These are phyloP conservation scores for Drosophila busckii DNA, from an alignment of 1,140 invertebrate genomes.

Conservation along the genomic window DNA sequence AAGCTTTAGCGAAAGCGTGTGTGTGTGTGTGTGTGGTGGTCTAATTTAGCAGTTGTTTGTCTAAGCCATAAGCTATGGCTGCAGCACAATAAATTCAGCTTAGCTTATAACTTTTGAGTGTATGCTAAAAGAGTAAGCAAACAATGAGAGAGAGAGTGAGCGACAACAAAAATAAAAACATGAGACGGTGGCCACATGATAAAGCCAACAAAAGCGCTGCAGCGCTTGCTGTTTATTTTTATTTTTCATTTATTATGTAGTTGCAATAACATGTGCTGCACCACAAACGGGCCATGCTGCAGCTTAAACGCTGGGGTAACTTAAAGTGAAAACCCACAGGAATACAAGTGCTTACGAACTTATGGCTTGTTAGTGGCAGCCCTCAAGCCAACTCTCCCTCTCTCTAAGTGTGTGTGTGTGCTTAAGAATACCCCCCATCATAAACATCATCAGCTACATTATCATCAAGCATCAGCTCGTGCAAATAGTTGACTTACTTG, in stretches of 20 bases:
- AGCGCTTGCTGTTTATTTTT: background rate
- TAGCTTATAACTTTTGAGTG: slow-evolving; percentile 18
- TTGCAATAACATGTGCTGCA: slow-evolving; percentile 19
- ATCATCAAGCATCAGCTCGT: slow-evolving; percentile 23
- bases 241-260: too few species aligned
- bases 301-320: slow-evolving; percentile 2
- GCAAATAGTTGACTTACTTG: slow-evolving; percentile 50
- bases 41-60: slow-evolving; percentile 37
- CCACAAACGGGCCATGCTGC: slow-evolving; percentile 4
- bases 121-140: slow-evolving; percentile 13
- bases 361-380: slow-evolving; percentile 17
- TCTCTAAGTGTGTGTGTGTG: background rate
- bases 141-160: background rate
- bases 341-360: slow-evolving; percentile 17
- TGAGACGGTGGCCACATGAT: slow-evolving; percentile 18
- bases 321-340: slow-evolving; percentile 10
- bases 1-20: background rate
- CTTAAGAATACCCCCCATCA: slow-evolving; percentile 2
- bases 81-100: slow-evolving; percentile 38
- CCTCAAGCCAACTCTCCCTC: background rate
- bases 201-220: background rate
- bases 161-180: background rate
- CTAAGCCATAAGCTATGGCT: slow-evolving; percentile 32
- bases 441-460: slow-evolving; percentile 5
- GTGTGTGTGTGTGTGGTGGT: slow-evolving; percentile 10